phyloP scores from a whole-genome alignment of 1,140 invertebrate genomes.

The Panagrolaimus sp. region DNA sequence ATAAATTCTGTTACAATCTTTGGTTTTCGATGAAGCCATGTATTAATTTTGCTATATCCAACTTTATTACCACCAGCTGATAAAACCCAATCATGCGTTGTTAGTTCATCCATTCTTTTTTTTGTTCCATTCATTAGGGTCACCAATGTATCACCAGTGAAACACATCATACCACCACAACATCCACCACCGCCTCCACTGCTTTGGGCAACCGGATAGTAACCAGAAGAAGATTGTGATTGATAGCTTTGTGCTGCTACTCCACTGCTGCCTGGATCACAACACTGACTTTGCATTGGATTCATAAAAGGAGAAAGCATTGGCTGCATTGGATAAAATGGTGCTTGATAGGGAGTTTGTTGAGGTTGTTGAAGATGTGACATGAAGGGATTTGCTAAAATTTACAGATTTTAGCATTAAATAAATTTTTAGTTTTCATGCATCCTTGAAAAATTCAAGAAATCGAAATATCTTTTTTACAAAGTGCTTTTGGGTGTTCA shows the following conservation, averaged over 20 bases:
- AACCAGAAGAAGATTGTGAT: too few relatives aligned
- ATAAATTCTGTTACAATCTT: slow-evolving; percentile 30
- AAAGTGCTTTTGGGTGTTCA: too few relatives aligned
- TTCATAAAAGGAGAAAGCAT: too few relatives aligned
- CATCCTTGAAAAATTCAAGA: too few relatives aligned
- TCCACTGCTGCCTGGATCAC: too few relatives aligned
- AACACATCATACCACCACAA: slow-evolving; percentile 20
- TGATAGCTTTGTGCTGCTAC: too few relatives aligned
- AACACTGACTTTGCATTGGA: too few relatives aligned
- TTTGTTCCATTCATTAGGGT: slow-evolving; percentile 24
- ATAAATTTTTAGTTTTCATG: too few relatives aligned
- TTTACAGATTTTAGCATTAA: too few relatives aligned
- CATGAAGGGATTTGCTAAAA: slow-evolving; percentile 5
- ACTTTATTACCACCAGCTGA: slow-evolving; percentile 22
- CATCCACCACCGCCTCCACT: slow-evolving; percentile 12
- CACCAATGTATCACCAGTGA: slow-evolving; percentile 37
- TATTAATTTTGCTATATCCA: slow-evolving; percentile 31
- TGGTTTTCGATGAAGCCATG: slow-evolving; percentile 38
- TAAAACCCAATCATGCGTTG: slow-evolving; percentile 32
- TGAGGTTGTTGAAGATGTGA: slow-evolving; percentile 18
- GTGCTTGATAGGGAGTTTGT: slow-evolving; percentile 9
- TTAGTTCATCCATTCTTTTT: slow-evolving; percentile 41
- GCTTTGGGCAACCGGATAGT: not conserved
- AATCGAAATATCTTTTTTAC: too few relatives aligned
- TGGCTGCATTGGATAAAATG: not conserved